Base-by-base conservation (phyloP, 2,797 vertebrate species). In the Avahi laniger region DNA sequence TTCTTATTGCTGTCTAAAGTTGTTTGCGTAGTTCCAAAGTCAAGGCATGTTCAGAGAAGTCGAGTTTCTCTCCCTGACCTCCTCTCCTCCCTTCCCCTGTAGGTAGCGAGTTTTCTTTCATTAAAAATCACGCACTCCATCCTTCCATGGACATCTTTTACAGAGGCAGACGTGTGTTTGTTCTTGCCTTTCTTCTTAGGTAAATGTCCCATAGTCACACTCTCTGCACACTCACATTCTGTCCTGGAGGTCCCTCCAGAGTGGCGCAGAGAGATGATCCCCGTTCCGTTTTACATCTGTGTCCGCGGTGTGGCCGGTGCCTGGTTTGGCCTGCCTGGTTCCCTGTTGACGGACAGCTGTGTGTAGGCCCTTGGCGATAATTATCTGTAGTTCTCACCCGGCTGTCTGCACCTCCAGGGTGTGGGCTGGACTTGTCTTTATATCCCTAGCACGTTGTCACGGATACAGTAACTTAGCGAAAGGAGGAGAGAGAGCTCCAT, bases 41-140 rank as follows among this genome's bases (percentile, higher is more conserved):
- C 52, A 22, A 4, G 76, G 43, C 22, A 0, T 8, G 3, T 26
- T 14, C 30, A 24, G 76, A 43, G 69, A 28, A 28, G 1, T 5
- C 0, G 15, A 15, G 20, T 38, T 26, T 30, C 35, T 61, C 26
- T 83, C 10, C 22, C 15, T 65, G 63, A 65, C 28, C 30, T 0
- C 0, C 0, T 35, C 6, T 14, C 18, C 13, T 83, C 69, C 28
- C 20, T 2, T 18, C 22, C 8, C 28, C 13, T 12, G 2, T 3
- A 35, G 52, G 7, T 0, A 1, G 17, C 76, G 5, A 0, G 0
- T 22, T 18, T 12, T 67, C 46, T 87, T 48, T n/a, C 54, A 4
- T 57, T 57, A 24, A 57, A 22, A 22, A 10, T 46, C 28, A 48
- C 20, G 18, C 1, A 2, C 20, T 12, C 3, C 7, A 13, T 41